Conservation (phyloP, 2,113 vertebrate genomes). For the Austrofundulus limnaeus region DNA sequence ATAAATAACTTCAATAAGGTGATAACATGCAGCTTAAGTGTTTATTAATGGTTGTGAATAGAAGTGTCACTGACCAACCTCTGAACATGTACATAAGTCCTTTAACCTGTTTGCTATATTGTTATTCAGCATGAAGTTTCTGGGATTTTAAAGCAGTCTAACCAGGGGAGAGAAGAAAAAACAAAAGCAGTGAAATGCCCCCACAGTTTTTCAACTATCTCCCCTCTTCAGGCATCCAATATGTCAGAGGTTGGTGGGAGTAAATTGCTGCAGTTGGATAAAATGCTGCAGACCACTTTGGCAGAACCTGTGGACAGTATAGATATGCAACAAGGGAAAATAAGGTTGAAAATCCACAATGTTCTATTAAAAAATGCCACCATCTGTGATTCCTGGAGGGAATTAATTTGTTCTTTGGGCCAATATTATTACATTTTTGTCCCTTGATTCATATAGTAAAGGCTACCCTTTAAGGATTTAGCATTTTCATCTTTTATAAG, state of each 20-base stretch:
- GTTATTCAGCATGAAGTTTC: neutral
- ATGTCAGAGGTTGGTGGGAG: slow-evolving; percentile 15
- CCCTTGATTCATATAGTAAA: slow-evolving; percentile 5
- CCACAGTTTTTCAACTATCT: slow-evolving; percentile 38
- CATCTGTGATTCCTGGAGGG: slow-evolving; percentile 2
- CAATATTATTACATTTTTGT: neutral
- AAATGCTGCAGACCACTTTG: slow-evolving; percentile 1
- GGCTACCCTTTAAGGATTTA: slow-evolving; percentile 43
- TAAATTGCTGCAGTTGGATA: slow-evolving; percentile 36
- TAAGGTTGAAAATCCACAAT: slow-evolving; percentile 23
- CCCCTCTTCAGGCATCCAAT: slow-evolving; percentile 34
- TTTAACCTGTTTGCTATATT: slow-evolving; percentile 17
- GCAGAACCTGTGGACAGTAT: slow-evolving; percentile 16
- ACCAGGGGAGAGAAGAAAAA: slow-evolving; percentile 13
- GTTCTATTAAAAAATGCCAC: slow-evolving; percentile 1
- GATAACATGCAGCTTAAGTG: too few species aligned
- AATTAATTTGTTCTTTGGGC: slow-evolving; percentile 21
- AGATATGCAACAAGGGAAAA: slow-evolving; percentile 22
- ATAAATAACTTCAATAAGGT: too few species aligned
- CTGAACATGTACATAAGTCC: neutral
- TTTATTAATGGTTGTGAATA: too few species aligned
- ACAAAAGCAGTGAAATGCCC: slow-evolving; percentile 31
- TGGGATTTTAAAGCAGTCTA: slow-evolving; percentile 25
- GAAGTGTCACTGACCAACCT: neutral
- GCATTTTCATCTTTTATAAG: slow-evolving; percentile 42